Percentiles rank a stretch among this genome's conserved stretches.
These are phyloP conservation scores for Radopholus similis DNA, from an alignment of 1,140 invertebrate species.

Conservation along the genomic window DNA sequence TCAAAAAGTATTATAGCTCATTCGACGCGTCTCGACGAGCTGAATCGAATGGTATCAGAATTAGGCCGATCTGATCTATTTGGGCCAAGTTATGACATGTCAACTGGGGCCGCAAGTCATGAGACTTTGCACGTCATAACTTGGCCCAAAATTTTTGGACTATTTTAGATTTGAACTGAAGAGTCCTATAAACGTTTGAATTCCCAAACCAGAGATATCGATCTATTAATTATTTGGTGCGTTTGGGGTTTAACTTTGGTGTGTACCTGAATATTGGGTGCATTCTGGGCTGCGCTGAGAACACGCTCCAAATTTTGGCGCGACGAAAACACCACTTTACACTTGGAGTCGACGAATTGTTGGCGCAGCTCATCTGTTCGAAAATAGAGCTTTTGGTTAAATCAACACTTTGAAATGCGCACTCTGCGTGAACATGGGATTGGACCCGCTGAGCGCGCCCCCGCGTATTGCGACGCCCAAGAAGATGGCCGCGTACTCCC, in stretches of 20 bases:
- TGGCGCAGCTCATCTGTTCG: conserved; percentile 42
- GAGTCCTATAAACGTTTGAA: conserved; percentile 16
- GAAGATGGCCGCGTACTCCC: conserved; percentile 43
- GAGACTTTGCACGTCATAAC: too few species aligned
- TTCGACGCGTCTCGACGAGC: too few species aligned
- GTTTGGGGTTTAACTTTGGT: too few species aligned
- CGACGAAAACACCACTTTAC: conserved; percentile 45
- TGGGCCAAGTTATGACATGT: too few species aligned
- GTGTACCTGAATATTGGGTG: conserved; percentile 27
- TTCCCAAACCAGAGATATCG: background rate
- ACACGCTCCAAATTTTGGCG: conserved; percentile 26
- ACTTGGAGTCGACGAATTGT: conserved; percentile 40
- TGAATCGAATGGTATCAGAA: too few species aligned
- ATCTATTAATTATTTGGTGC: too few species aligned
- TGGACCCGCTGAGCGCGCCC: conserved; percentile 45
- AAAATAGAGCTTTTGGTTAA: conserved; percentile 17
- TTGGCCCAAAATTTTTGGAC: background rate
- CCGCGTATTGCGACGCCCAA: conserved; percentile 33
- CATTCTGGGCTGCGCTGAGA: conserved; percentile 30
- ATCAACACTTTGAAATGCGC: conserved; percentile 6
- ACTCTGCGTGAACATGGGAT: conserved; percentile 38
- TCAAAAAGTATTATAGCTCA: too few species aligned
- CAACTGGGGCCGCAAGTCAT: too few species aligned
- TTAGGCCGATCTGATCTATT: too few species aligned
- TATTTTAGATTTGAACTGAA: background rate